A percentile compares a stretch with the other conserved stretches of the same genome.
These are phyloP conservation scores for Epinephelus moara DNA, from an alignment of 2,113 vertebrate genomes.

Conservation along the genomic window DNA sequence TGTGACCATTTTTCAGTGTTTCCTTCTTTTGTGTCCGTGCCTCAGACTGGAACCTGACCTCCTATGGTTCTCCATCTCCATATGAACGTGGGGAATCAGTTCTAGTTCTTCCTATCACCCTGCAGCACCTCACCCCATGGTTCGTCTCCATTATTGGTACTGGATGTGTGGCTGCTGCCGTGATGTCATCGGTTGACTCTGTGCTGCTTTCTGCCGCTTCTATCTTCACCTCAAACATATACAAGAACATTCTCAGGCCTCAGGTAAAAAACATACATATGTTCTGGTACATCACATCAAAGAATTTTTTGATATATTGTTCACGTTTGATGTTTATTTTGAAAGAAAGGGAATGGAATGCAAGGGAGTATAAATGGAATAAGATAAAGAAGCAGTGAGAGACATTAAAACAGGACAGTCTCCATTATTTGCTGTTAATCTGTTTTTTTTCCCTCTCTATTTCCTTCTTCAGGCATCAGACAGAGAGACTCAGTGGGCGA, in stretches of 20 bases:
- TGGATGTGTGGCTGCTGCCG: constrained; percentile 69
- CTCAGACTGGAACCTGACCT: constrained; percentile 66
- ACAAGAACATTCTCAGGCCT: constrained; percentile 65
- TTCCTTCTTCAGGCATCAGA: constrained; percentile 79
- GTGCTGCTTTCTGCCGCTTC: constrained; percentile 68
- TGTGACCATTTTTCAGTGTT: too few species aligned
- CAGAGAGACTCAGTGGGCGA: constrained; percentile 77
- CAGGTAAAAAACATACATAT: not conserved
- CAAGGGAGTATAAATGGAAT: too few species aligned
- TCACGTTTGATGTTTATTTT: too few species aligned
- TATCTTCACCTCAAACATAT: constrained; percentile 63
- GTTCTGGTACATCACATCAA: too few species aligned
- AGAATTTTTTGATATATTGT: too few species aligned
- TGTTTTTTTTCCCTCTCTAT: fast-evolving
- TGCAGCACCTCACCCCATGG: constrained; percentile 46
- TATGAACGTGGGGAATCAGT: constrained; percentile 39
- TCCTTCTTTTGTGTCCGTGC: not conserved
- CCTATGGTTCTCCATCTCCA: constrained; percentile 48
- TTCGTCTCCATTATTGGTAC: constrained; percentile 51
- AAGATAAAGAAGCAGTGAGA: too few species aligned
- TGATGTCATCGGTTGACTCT: constrained; percentile 73
- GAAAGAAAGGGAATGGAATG: too few species aligned
- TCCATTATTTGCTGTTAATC: too few species aligned
- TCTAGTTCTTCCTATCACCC: constrained; percentile 51
- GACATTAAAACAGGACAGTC: too few species aligned